phyloP scores from a whole-genome alignment of 2,113 vertebrate genomes.

The Dasypus novemcinctus region DNA sequence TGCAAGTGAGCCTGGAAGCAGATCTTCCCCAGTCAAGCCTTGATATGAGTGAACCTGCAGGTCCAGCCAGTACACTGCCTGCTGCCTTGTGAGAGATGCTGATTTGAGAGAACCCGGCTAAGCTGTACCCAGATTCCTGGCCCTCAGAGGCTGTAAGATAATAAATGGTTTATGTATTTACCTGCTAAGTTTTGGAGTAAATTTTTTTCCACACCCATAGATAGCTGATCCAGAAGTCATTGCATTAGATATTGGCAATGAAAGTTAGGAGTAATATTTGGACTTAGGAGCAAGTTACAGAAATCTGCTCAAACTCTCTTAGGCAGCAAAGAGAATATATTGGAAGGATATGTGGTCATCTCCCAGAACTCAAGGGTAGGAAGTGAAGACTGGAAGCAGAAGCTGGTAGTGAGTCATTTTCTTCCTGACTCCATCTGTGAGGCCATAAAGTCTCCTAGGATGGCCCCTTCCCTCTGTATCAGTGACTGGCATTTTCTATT shows the following conservation, averaged over 20 bases:
- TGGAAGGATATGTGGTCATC: constrained; percentile 15
- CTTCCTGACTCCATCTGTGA: neutral
- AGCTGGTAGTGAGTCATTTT: neutral
- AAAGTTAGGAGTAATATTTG: neutral
- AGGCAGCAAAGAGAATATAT: neutral
- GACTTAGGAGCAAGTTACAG: neutral
- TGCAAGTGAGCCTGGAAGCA: neutral
- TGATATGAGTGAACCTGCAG: neutral
- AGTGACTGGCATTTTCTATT: neutral
- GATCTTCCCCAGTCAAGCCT: neutral
- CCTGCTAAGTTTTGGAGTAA: neutral
- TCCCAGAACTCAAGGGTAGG: neutral
- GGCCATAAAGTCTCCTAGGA: neutral
- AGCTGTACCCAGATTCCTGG: neutral
- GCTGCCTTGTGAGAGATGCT: neutral
- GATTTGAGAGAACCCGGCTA: neutral
- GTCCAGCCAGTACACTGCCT: neutral
- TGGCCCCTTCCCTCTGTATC: neutral
- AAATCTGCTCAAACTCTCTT: constrained; percentile 20
- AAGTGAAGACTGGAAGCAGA: neutral
- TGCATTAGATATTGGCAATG: neutral
- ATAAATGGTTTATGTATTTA: neutral
- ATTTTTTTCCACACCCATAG: neutral
- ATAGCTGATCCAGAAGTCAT: constrained; percentile 1
- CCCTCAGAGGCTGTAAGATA: neutral